Evolutionary conservation across 2,888 invertebrate genomes (phyloP).

Genomic region (Yponomeuta evonymella): DNA sequence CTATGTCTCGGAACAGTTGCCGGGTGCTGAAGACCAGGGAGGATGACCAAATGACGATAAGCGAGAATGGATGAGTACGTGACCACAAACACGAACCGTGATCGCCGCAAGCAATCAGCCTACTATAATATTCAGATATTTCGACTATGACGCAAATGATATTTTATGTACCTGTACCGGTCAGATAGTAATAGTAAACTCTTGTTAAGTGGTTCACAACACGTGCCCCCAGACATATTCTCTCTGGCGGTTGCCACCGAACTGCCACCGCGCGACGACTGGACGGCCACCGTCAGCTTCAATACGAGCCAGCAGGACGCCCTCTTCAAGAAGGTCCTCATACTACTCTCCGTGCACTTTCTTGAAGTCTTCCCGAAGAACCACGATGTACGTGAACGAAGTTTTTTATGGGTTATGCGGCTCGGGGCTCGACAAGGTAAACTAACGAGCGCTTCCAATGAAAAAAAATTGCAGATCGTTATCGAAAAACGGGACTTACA

Average conservation of each 20-base stretch:
- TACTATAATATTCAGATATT: neutral
- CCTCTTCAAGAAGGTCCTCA: slow-evolving; percentile 53
- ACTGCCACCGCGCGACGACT: slow-evolving; percentile 42
- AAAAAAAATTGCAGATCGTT: no score
- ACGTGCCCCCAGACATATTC: slow-evolving; percentile 45
- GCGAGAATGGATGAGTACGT: neutral
- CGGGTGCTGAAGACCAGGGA: no score
- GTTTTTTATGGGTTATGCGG: neutral
- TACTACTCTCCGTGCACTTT: slow-evolving; percentile 44
- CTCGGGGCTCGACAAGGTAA: no score
- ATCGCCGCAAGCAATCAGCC: no score
- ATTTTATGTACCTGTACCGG: neutral
- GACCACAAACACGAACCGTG: neutral
- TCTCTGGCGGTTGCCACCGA: slow-evolving; percentile 54
- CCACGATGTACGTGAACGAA: slow-evolving; percentile 39
- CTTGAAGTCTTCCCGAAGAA: slow-evolving; percentile 47
- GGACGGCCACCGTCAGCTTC: slow-evolving; percentile 46
- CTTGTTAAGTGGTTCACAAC: neutral
- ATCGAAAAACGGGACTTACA: no score
- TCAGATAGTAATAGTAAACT: neutral
- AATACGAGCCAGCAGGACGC: slow-evolving; percentile 44
- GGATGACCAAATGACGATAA: no score
- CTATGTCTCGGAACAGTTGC: no score
- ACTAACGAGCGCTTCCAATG: no score
- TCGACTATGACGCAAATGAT: neutral